Percentiles rank a stretch among this genome's conserved stretches.
Evolutionary conservation across 2,888 invertebrate species (phyloP).

Genomic region (Brachypterus glaber): DNA sequence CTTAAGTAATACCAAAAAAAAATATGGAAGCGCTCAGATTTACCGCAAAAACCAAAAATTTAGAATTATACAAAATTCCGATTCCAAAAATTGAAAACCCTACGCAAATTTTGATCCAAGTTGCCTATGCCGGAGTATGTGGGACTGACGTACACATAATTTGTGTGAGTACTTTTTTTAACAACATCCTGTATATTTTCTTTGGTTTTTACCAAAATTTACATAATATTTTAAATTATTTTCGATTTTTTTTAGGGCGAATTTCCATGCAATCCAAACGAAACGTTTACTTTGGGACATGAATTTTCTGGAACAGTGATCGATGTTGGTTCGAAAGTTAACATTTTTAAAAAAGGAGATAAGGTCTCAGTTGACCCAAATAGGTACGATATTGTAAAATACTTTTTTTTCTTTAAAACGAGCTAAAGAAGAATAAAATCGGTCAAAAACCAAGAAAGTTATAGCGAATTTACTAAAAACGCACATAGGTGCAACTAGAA

Average conservation of each 20-base stretch:
- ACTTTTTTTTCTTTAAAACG: too few species aligned
- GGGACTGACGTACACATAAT: slow-evolving; percentile 66
- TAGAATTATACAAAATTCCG: slow-evolving; percentile 41
- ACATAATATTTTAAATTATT: too few species aligned
- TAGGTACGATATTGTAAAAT: slow-evolving; percentile 41
- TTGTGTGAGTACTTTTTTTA: slow-evolving; percentile 30
- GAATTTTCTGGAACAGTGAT: slow-evolving; percentile 57
- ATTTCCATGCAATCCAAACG: slow-evolving; percentile 51
- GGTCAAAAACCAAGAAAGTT: too few species aligned
- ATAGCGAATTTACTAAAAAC: too few species aligned
- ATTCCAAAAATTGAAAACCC: slow-evolving; percentile 44
- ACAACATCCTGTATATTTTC: not conserved
- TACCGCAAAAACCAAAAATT: slow-evolving; percentile 40
- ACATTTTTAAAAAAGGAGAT: slow-evolving; percentile 52
- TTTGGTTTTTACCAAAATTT: not conserved
- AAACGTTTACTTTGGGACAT: slow-evolving; percentile 52
- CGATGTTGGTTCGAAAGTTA: slow-evolving; percentile 49
- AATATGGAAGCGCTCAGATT: slow-evolving; percentile 52
- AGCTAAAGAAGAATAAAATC: too few species aligned
- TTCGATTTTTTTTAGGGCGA: slow-evolving; percentile 46
- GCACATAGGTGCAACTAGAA: too few species aligned
- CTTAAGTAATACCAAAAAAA: too few species aligned
- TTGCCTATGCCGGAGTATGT: slow-evolving; percentile 60
- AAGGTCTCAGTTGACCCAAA: slow-evolving; percentile 62
- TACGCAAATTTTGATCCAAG: slow-evolving; percentile 55